Evolutionary conservation across 2,797 vertebrate genomes (phyloP).

Genomic region (Chiloscyllium punctatum): DNA sequence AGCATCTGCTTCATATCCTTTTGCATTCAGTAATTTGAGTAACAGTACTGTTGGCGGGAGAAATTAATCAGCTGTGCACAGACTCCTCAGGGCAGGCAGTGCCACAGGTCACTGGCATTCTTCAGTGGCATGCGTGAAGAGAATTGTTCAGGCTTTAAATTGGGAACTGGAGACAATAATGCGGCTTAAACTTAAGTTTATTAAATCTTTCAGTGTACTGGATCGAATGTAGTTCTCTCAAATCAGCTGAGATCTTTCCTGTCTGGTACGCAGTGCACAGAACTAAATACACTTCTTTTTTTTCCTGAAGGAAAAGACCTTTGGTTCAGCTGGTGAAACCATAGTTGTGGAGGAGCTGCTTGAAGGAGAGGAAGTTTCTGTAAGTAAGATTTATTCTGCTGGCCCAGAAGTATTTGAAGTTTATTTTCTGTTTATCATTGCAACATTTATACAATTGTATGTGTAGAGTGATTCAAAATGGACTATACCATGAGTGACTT

Average conservation of each 20-base stretch:
- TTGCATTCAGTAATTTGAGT: not conserved
- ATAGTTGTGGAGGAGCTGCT: constrained; percentile 89
- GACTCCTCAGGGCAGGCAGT: not conserved
- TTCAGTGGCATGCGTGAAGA: too few relatives aligned
- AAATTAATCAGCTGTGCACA: not conserved
- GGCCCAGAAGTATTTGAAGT: not conserved
- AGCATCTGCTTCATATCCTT: not conserved
- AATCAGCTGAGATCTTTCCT: not conserved
- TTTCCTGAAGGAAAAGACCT: constrained; percentile 68
- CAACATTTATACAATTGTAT: not conserved
- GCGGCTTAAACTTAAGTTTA: not conserved
- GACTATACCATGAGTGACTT: not conserved
- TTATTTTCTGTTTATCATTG: not conserved
- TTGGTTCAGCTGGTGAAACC: constrained; percentile 83
- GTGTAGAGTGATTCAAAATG: not conserved
- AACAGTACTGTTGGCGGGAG: not conserved
- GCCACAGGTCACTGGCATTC: too few relatives aligned
- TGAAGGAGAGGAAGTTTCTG: constrained; percentile 92
- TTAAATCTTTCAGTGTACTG: not conserved
- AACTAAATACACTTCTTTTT: not conserved
- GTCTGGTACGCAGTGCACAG: not conserved
- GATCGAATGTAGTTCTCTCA: not conserved
- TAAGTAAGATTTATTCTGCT: constrained; percentile 52
- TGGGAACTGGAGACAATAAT: too few relatives aligned
- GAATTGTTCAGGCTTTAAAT: too few relatives aligned